A percentile compares a stretch with the other conserved stretches of the same genome.
These are phyloP conservation scores for Grallaria varia DNA, from an alignment of 2,113 vertebrate genomes.

Conservation along the genomic window DNA sequence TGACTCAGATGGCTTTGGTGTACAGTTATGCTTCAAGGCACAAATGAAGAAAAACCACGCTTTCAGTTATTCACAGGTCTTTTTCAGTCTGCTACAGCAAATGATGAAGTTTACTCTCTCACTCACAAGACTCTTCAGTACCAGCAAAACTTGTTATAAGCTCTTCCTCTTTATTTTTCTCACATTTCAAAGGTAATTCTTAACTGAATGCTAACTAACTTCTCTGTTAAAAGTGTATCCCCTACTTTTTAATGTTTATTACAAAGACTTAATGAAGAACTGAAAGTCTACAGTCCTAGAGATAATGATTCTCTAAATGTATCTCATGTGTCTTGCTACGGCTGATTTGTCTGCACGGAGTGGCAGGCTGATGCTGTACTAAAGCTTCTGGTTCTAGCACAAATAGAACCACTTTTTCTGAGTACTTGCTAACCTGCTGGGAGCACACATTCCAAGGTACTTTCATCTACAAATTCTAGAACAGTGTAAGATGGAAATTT, in stretches of 20 bases:
- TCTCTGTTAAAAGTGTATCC: not conserved
- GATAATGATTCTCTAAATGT: not conserved
- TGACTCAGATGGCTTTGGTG: not conserved
- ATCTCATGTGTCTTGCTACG: not conserved
- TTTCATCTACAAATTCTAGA: not conserved
- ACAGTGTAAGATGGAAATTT: not conserved
- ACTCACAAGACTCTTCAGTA: not conserved
- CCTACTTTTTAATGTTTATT: not conserved
- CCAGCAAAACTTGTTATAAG: not conserved
- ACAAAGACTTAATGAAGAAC: not conserved
- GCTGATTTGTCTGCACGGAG: not conserved
- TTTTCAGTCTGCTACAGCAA: not conserved
- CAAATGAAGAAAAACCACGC: not conserved
- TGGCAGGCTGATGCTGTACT: not conserved
- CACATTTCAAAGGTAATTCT: not conserved
- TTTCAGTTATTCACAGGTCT: not conserved
- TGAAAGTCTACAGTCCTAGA: not conserved
- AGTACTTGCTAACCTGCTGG: not conserved
- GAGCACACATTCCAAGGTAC: not conserved
- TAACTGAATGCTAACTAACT: not conserved
- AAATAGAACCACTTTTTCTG: not conserved
- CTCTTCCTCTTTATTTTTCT: not conserved
- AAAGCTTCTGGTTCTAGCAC: not conserved
- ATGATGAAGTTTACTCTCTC: not conserved
- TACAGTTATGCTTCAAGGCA: not conserved